Evolutionary conservation across 2,888 invertebrate species (phyloP).

Genomic region (Pseudanteris insignis): DNA sequence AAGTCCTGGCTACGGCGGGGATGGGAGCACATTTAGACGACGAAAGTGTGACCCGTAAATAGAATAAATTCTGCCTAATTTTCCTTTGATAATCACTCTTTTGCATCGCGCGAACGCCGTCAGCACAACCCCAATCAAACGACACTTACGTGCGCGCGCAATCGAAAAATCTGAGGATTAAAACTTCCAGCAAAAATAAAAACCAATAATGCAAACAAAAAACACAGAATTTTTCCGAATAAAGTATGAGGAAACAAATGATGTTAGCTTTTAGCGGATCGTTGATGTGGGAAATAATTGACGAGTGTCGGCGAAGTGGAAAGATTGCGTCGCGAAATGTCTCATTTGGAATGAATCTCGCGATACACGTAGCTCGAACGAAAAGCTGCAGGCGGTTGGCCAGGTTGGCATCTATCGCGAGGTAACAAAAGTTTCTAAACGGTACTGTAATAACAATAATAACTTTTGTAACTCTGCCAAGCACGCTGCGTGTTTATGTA

Average conservation of each 20-base stretch:
- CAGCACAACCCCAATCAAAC: neutral
- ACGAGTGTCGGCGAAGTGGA: slow-evolving; percentile 7
- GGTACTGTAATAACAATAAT: slow-evolving; percentile 66
- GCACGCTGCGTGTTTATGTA: no score
- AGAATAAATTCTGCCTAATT: slow-evolving; percentile 44
- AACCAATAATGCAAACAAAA: neutral
- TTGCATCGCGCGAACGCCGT: slow-evolving; percentile 4
- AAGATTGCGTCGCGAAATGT: slow-evolving; percentile 14
- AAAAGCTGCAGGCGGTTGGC: slow-evolving; percentile 38
- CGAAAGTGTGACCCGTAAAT: no score
- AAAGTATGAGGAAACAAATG: no score
- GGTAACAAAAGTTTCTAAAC: slow-evolving; percentile 66
- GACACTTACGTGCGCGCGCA: neutral
- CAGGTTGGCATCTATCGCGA: slow-evolving; percentile 53
- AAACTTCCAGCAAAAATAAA: neutral
- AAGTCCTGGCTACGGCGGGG: no score
- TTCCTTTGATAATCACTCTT: slow-evolving; percentile 28
- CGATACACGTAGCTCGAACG: slow-evolving; percentile 13
- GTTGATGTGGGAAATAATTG: slow-evolving; percentile 10
- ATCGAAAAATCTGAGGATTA: neutral
- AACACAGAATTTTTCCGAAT: no score
- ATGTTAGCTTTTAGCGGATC: no score
- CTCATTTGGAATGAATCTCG: slow-evolving; percentile 31
- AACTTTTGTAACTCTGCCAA: slow-evolving; percentile 64
- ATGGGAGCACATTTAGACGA: no score